A percentile compares a stretch with the other conserved stretches of the same genome.
Evolutionary conservation across 2,888 invertebrate species (phyloP).

Genomic region (Nineta flava): DNA sequence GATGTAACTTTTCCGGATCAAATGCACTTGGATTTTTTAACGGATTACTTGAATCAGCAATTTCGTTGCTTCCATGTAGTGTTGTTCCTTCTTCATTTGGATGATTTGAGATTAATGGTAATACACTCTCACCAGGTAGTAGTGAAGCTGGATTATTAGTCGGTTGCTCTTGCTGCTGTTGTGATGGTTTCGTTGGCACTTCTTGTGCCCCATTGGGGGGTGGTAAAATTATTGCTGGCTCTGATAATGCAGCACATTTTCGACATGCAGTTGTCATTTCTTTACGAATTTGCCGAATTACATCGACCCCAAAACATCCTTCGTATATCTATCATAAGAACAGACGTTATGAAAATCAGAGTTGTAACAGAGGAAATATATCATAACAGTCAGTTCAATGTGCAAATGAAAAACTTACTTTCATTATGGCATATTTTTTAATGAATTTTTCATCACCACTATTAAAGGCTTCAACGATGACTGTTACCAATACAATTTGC

Average conservation of each 20-base stretch:
- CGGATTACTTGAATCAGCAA: not conserved
- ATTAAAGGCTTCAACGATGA: constrained; percentile 28
- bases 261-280: constrained; percentile 50
- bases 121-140: not conserved
- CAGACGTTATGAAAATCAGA: not conserved
- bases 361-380: not conserved
- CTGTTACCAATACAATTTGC: no score
- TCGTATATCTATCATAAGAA: constrained; percentile 42
- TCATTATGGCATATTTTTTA: constrained; percentile 57
- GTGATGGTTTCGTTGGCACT: not conserved
- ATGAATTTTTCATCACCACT: constrained; percentile 49
- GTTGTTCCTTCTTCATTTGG: not conserved
- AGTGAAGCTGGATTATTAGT: not conserved
- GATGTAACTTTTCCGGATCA: constrained; percentile 33
- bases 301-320: constrained; percentile 51
- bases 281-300: constrained; percentile 47
- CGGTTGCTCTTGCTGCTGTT: not conserved
- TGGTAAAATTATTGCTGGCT: constrained; percentile 15
- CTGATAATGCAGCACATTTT: constrained; percentile 42
- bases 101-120: no score
- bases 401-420: constrained; percentile 28
- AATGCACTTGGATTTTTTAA: constrained; percentile 21
- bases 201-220: not conserved
- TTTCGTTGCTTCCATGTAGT: constrained; percentile 7
- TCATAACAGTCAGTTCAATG: not conserved